These are phyloP conservation scores for Eurystomus gularis DNA, from an alignment of 2,113 vertebrate genomes.

Conservation along the genomic window DNA sequence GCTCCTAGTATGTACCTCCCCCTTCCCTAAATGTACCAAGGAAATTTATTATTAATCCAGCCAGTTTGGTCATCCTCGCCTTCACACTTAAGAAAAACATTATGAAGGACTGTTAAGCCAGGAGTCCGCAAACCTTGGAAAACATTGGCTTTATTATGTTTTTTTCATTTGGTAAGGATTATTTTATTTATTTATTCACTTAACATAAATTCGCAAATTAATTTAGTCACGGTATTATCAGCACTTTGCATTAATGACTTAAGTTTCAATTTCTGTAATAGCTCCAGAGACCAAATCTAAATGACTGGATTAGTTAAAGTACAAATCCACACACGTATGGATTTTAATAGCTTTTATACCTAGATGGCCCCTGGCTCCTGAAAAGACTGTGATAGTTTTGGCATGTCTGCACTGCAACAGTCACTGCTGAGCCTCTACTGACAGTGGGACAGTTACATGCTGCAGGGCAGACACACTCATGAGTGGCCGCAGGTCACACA, in stretches of 20 bases:
- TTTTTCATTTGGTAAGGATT: neutral
- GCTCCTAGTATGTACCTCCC: constrained; percentile 70
- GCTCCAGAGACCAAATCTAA: constrained; percentile 22
- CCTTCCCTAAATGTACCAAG: constrained; percentile 72
- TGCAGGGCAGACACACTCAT: neutral
- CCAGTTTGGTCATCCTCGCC: neutral
- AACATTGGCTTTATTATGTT: neutral
- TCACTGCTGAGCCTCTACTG: neutral
- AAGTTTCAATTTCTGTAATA: neutral
- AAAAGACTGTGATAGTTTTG: neutral
- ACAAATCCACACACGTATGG: fast-evolving
- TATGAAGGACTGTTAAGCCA: neutral
- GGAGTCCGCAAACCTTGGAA: neutral
- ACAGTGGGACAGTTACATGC: fast-evolving
- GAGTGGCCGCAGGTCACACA: fast-evolving
- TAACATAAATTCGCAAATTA: neutral
- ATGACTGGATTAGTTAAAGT: constrained; percentile 3
- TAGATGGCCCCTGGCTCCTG: neutral
- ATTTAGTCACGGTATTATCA: neutral
- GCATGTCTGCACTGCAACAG: neutral
- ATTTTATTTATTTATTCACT: neutral
- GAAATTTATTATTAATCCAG: constrained; percentile 31
- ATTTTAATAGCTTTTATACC: neutral
- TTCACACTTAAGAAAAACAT: neutral
- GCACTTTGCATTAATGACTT: neutral